Base-by-base conservation (phyloP, 2,113 vertebrate species). In the Cygnus buccinator region DNA sequence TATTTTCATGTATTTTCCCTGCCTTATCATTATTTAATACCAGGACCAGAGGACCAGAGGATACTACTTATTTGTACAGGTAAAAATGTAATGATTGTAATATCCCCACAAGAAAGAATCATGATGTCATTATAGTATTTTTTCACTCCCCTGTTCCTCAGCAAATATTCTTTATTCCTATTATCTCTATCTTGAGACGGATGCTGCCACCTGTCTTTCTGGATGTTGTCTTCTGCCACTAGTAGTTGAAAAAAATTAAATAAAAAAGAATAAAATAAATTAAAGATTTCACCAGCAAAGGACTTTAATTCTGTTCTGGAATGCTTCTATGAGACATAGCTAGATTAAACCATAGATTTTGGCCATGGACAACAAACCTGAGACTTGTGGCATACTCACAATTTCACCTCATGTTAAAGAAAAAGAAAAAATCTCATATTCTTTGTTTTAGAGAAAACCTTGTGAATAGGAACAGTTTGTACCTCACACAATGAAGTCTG, bases 11-110 rank as follows among this genome's bases (percentile, higher is more conserved):
- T 11, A 33, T 87, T 89, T 87, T 41, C 28, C 48, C 17, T 35
- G 31, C 17, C 19, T 83, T 86, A 48, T 66, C 37, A 63, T 78
- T 71, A 89, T 82, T 96, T 86, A 75, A 89, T 79, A 71, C 33
- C 19, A 57, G 33, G 17, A 39, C 57, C 19, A 11, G 17, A 84
- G 46, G 26, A 67, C 18, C 67, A 28, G 11, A 46, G 26, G 26
- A 43, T 54, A 25, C 16, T 89, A 18, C 35, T 54, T 18, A 37
- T 65, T 65, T 50, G 59, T 39, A 22, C 17, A n/a, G 22, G n/a
- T 31, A 3, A 52, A 84, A 13, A 1, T 3, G 3, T 2, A 52
- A 5, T 1, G 2, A 18, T 62, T 46, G 8, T 31, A 80, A 77
- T 73, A 73, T 13, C 21, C 20, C 59, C 6, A 46, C 13, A 8